Base-by-base conservation (phyloP, 2,113 vertebrate species). In the human region DNA sequence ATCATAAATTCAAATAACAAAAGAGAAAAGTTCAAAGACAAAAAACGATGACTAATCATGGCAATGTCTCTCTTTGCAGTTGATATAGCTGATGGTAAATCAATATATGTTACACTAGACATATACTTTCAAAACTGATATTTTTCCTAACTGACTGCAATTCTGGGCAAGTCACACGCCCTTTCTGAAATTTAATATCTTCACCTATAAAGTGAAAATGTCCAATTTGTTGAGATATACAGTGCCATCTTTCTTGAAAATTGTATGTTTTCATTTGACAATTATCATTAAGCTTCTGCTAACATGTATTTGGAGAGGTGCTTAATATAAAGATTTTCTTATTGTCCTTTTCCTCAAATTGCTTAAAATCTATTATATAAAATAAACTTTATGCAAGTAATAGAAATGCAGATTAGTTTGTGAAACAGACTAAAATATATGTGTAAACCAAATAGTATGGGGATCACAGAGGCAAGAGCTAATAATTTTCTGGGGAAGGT, bases 1-100 rank as follows among this genome's bases (percentile, higher is more conserved):
- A 50, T 64, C 7, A 94, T 50, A 79, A 84, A 66, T 92, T 96
- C 72, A 92, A 70, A 23, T 40, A 80, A 80, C 22, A 97, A 45
- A n/a, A 70, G 50, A 80, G 18, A 85, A 72, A 93, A 78, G 90
- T 38, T 83, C 6, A 45, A 76, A 83, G 95, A 9, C 75, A 11
- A 93, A 73, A 18, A 78, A 27, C 38, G 32, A 95, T 89, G 30
- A 55, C 8, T 32, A 84, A 90, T 96, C 0, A 87, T 96, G 89
- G 12, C 35, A 92, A 38, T 3, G 18, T 7, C 76, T 97, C 57
- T 73, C 78, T 92, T 18, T 93, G 8, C 16, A 3, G 45, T 23
- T n/a, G 8, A 68, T 90, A 30, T 12, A 14, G 20, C 4, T 50
- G 9, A 55, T 20, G 18, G 12, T 45, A 70, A 70, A 3, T 55